phyloP scores from a whole-genome alignment of 2,797 vertebrate genomes.

The Enteromius radiatus region DNA sequence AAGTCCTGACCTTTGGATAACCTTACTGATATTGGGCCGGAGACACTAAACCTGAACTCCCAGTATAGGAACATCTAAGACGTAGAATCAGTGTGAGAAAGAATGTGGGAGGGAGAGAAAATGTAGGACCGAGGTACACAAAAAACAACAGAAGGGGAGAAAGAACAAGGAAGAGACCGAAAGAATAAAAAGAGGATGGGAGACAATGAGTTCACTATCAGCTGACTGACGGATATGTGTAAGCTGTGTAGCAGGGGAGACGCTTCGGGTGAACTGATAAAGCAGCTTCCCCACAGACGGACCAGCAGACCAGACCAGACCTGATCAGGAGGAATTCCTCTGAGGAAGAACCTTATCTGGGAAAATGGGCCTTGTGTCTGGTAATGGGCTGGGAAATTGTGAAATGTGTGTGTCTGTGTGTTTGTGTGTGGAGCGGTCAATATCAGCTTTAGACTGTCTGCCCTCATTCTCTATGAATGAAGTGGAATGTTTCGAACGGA shows the following conservation, averaged over 20 bases:
- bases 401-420: conserved; percentile 1
- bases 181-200: neutral
- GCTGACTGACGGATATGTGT: conserved; percentile 28
- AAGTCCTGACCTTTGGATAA: conserved; percentile 38
- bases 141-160: neutral
- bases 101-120: neutral
- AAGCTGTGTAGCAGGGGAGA: conserved; percentile 23
- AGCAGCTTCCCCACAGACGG: conserved; percentile 24
- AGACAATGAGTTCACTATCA: conserved; percentile 2
- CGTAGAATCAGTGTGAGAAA: neutral
- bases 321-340: conserved; percentile 34
- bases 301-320: neutral
- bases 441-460: neutral
- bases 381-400: conserved; percentile 40
- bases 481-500: neutral
- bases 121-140: neutral
- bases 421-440: neutral
- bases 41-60: conserved; percentile 22
- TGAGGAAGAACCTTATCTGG: conserved; percentile 46
- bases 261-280: conserved; percentile 28
- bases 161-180: neutral
- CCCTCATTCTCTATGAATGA: conserved; percentile 14
- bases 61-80: neutral
- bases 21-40: conserved; percentile 34
- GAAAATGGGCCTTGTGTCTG: conserved; percentile 30